phyloP scores from a whole-genome alignment of 2,888 invertebrate species.

The Chromoteleia sp. region DNA sequence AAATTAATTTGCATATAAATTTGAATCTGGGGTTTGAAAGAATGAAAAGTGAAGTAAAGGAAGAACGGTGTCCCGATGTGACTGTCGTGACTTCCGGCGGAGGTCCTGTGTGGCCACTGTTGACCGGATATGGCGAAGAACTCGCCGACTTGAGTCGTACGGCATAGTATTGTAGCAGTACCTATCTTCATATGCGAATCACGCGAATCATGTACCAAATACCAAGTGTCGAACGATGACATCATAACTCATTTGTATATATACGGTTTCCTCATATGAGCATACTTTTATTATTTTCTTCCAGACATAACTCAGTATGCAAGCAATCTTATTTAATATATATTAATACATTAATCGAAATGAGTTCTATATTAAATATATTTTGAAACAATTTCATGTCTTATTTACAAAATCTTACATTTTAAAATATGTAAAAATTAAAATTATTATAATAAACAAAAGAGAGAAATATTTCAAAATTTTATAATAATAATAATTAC shows the following conservation, averaged over 20 bases:
- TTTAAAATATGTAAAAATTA: too few species aligned
- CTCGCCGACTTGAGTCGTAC: conserved; percentile 74
- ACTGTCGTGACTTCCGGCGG: conserved; percentile 79
- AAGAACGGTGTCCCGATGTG: conserved; percentile 40
- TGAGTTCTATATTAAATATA: too few species aligned
- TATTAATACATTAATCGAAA: too few species aligned
- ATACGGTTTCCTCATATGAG: conserved; percentile 42
- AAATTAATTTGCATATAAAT: conserved; percentile 4
- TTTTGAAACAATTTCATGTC: too few species aligned
- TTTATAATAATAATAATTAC: too few species aligned
- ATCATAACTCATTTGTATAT: conserved; percentile 74
- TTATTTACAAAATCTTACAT: too few species aligned
- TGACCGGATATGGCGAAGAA: conserved; percentile 81
- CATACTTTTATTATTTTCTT: conserved; percentile 8
- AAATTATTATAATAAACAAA: too few species aligned
- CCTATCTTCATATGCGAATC: conserved; percentile 77
- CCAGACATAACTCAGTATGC: neutral
- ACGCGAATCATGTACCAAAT: conserved; percentile 81
- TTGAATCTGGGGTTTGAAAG: conserved; percentile 1
- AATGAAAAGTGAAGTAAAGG: conserved; percentile 22
- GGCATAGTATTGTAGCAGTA: conserved; percentile 55
- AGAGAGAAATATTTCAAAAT: too few species aligned
- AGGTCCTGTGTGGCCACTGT: conserved; percentile 63
- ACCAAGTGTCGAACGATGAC: conserved; percentile 76
- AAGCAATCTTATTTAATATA: neutral